phyloP scores from a whole-genome alignment of 2,797 vertebrate species.

The Antrozous pallidus region DNA sequence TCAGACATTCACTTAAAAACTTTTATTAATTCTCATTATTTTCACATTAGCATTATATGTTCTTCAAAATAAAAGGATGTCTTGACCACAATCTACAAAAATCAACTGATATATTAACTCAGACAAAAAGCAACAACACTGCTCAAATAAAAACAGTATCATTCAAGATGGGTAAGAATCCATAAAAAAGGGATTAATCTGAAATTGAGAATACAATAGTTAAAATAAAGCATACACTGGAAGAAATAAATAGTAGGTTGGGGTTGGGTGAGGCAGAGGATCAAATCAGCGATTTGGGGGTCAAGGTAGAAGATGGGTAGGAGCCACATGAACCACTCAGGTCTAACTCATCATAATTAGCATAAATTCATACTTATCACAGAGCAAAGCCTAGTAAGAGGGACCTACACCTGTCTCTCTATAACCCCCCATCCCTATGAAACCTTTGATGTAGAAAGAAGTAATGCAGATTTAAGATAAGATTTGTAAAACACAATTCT shows the following conservation, averaged over 20 bases:
- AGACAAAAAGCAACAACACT: background rate
- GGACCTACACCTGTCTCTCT: background rate
- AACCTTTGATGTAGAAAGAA: background rate
- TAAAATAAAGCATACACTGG: background rate
- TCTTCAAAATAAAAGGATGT: background rate
- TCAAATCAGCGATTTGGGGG: background rate
- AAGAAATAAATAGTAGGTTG: background rate
- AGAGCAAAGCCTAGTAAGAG: background rate
- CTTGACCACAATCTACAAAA: background rate
- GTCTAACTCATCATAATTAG: background rate
- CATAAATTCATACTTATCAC: background rate
- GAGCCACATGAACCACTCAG: background rate
- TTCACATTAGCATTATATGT: background rate
- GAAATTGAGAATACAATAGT: background rate
- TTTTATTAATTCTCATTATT: constrained; percentile 44
- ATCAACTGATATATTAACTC: background rate
- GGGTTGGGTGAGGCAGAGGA: background rate
- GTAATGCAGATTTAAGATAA: background rate
- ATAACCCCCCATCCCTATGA: background rate
- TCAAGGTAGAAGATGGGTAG: background rate
- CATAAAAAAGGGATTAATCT: background rate
- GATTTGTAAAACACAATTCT: background rate
- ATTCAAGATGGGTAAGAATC: background rate
- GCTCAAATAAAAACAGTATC: background rate
- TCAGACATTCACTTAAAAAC: background rate